Percentiles rank a stretch among this genome's conserved stretches.
phyloP scores from a whole-genome alignment of 2,888 invertebrate genomes.

The Cinara cedri region DNA sequence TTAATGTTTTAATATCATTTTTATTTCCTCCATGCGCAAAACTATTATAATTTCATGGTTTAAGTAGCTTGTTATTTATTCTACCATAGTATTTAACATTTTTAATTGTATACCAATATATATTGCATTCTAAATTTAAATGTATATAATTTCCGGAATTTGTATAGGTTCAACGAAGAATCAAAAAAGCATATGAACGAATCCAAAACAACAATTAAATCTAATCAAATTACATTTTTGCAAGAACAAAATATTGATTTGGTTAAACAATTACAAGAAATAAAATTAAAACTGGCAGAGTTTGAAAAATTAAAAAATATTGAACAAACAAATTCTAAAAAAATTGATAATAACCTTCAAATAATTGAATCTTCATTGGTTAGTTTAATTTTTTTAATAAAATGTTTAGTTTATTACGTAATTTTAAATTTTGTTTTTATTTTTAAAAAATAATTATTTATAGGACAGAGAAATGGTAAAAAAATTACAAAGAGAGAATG shows the following conservation, averaged over 20 bases:
- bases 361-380: constrained; percentile 11
- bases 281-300: constrained; percentile 33
- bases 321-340: not conserved
- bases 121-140: no score
- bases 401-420: not conserved
- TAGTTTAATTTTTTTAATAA: not conserved
- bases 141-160: no score
- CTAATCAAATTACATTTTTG: constrained; percentile 17
- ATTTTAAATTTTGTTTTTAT: not conserved
- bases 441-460: not conserved
- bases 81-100: no score
- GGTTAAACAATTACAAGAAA: constrained; percentile 26
- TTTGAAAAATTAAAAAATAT: constrained; percentile 1
- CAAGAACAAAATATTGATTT: constrained; percentile 40
- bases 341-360: not conserved
- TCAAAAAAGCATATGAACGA: not conserved
- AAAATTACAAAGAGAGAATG: constrained; percentile 41
- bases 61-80: no score
- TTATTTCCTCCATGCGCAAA: no score
- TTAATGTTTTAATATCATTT: no score
- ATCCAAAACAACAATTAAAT: not conserved
- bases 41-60: no score
- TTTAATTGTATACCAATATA: no score
- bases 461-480: constrained; percentile 42
- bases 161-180: constrained; percentile 36